Percentiles rank a stretch among this genome's conserved stretches.
These are phyloP conservation scores for Pelosia muscerda DNA, from an alignment of 2,888 invertebrate genomes.

Conservation along the genomic window DNA sequence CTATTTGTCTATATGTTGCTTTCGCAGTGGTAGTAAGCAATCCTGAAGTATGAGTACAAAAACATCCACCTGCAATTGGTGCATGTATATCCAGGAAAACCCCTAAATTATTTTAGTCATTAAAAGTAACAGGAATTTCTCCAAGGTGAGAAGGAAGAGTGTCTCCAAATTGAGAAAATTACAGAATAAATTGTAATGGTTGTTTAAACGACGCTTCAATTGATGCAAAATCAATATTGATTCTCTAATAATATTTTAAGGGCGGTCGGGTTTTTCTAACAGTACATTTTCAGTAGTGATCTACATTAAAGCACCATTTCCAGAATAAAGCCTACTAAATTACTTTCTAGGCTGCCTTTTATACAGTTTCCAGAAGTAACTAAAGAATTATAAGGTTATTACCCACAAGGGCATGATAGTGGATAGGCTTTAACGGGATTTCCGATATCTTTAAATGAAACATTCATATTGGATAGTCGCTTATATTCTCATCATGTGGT, in stretches of 20 bases:
- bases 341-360: conserved; percentile 3
- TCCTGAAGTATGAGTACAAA: too few species aligned
- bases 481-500: not conserved
- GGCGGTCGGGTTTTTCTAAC: not conserved
- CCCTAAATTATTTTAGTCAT: too few species aligned
- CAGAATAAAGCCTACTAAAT: conserved; percentile 1
- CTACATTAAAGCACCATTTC: conserved; percentile 8
- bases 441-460: conserved; percentile 7
- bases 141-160: not conserved
- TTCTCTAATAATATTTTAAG: not conserved
- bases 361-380: conserved; percentile 1
- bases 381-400: conserved; percentile 6
- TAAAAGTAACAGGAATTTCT: not conserved
- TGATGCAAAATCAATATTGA: not conserved
- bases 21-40: too few species aligned
- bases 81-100: too few species aligned
- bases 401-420: not conserved
- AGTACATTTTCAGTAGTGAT: conserved; percentile 1
- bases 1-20: too few species aligned
- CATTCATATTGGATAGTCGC: not conserved
- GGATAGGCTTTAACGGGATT: not conserved
- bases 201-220: not conserved
- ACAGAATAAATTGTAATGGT: not conserved
- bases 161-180: not conserved
- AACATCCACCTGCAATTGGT: too few species aligned